Conservation (phyloP, 2,797 vertebrate species). For the Sebastes reedi region DNA sequence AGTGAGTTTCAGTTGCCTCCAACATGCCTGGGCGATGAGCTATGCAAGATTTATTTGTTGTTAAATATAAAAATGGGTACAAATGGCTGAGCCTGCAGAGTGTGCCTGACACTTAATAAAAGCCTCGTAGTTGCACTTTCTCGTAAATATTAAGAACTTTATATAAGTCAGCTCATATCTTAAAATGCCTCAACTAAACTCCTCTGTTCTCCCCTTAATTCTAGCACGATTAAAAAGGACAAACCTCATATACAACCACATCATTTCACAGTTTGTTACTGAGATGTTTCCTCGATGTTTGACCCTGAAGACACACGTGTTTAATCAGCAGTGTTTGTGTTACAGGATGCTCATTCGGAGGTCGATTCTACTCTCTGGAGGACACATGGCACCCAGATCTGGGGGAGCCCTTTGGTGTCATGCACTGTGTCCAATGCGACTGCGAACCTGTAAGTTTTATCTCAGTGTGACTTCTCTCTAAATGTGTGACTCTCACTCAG, state of each 20-base stretch:
- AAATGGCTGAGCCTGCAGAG: background rate
- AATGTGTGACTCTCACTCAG: background rate
- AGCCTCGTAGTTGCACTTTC: background rate
- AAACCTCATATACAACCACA: background rate
- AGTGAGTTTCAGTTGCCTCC: constrained; percentile 45
- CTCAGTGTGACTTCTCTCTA: background rate
- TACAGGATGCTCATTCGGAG: constrained; percentile 93
- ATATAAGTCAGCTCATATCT: background rate
- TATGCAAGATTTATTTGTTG: constrained; percentile 29
- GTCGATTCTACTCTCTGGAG: constrained; percentile 89
- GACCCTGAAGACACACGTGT: background rate
- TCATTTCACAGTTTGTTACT: background rate
- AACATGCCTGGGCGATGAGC: constrained; percentile 51
- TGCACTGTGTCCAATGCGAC: constrained; percentile 94
- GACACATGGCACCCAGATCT: constrained; percentile 97
- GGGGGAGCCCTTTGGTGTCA: constrained; percentile 95
- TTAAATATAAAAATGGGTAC: constrained; percentile 20
- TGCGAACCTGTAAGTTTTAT: constrained; percentile 89
- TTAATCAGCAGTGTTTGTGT: constrained; percentile 39
- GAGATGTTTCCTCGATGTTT: background rate
- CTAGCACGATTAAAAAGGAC: background rate
- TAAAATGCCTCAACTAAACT: background rate
- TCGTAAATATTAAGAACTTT: background rate
- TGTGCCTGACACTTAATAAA: constrained; percentile 12
- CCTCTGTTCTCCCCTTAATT: background rate